A percentile compares a stretch with the other conserved stretches of the same genome.
Conservation (phyloP, 1,140 invertebrate genomes). For the Zaprionus tsacasi region DNA sequence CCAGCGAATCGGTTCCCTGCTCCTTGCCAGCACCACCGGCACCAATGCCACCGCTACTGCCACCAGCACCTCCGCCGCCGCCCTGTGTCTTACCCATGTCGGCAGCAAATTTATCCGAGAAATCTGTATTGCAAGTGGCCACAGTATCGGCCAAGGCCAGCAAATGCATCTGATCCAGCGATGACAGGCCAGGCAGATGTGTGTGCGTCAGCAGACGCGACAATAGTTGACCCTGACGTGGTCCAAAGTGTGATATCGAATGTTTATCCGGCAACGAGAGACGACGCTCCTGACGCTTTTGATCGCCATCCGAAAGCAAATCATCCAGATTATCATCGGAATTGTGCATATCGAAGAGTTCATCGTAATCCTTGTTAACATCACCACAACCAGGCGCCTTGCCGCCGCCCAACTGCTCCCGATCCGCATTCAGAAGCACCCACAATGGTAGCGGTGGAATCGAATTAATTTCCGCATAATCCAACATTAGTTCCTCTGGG, state of each 20-base stretch:
- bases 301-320: constrained; percentile 88
- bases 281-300: constrained; percentile 87
- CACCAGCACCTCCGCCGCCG: constrained; percentile 85
- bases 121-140: constrained; percentile 95
- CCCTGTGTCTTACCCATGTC: constrained; percentile 87
- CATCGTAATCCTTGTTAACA: constrained; percentile 91
- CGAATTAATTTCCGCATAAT: constrained; percentile 98
- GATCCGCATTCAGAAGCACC: constrained; percentile 96
- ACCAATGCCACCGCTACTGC: constrained; percentile 64
- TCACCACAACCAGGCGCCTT: constrained; percentile 85
- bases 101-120: constrained; percentile 92
- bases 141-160: constrained; percentile 98
- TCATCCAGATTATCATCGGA: constrained; percentile 94
- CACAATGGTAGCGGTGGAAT: constrained; percentile 98
- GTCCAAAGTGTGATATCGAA: constrained; percentile 92
- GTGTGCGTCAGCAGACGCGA: constrained; percentile 97
- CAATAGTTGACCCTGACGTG: constrained; percentile 90
- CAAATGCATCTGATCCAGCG: constrained; percentile 99
- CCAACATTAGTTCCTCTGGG: constrained; percentile 94
- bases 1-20: constrained; percentile 92
- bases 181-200: constrained; percentile 97
- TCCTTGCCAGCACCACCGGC: constrained; percentile 88
- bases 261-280: constrained; percentile 89
- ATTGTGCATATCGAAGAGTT: constrained; percentile 92
- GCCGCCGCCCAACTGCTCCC: constrained; percentile 87